phyloP scores from a whole-genome alignment of 2,113 vertebrate species.

The Phainopepla nitens region DNA sequence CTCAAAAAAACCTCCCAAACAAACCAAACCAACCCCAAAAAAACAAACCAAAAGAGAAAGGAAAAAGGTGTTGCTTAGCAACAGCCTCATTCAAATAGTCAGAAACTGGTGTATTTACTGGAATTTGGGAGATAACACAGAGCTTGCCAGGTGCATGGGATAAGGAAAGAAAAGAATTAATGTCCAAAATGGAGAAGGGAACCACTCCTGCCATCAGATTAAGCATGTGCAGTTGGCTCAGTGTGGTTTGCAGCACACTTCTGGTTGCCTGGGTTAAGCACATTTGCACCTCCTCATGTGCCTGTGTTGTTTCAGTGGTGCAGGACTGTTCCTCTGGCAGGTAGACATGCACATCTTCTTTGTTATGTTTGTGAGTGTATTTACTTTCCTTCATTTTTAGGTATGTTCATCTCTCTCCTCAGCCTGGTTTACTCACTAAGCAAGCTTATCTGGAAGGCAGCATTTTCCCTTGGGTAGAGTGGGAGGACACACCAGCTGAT shows the following conservation, averaged over 20 bases:
- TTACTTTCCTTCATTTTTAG: not conserved
- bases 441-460: not conserved
- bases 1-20: not conserved
- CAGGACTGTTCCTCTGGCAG: not conserved
- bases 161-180: not conserved
- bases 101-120: slow-evolving; percentile 49
- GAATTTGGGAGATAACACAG: slow-evolving; percentile 26
- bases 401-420: not conserved
- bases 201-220: not conserved
- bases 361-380: not conserved
- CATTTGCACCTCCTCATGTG: not conserved
- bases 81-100: slow-evolving; percentile 49
- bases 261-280: not conserved
- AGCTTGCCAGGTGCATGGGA: not conserved
- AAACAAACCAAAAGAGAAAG: not conserved
- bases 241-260: not conserved
- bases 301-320: not conserved
- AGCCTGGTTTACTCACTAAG: not conserved
- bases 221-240: not conserved
- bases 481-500: not conserved
- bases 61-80: slow-evolving; percentile 65
- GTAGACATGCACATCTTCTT: not conserved
- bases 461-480: not conserved
- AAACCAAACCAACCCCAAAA: not conserved
- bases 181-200: not conserved